Evolutionary conservation across 2,888 invertebrate genomes (phyloP), one percentile per base, ranked within the genome.

Genomic region (Archips crataeganus): DNA sequence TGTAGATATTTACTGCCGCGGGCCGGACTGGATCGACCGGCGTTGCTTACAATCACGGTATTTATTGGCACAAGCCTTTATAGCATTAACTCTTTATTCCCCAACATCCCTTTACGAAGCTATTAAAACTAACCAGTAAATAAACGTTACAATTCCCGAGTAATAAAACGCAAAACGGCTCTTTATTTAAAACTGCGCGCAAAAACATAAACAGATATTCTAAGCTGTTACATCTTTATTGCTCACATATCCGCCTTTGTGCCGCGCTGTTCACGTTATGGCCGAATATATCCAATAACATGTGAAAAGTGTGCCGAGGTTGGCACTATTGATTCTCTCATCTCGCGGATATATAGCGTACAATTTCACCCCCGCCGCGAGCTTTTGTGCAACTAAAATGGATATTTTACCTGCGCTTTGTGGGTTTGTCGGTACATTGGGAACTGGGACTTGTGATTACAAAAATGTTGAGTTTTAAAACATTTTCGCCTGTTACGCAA

Each of bases 81-180:
- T 84, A 85, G 81, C 32, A 57, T 11, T 57, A 80, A 79, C 78
- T 81, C 83, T 86, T 85, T 82, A 84, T 84, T 82, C 80, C 83
- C 81, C 78, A 85, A 84, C 81, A 85, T 85, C 84, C 86, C 83
- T 84, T 84, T 79, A 81, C 84, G 82, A 82, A 84, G 78, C 78
- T 76, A 78, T 77, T 82, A 84, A 84, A 86, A 87, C 59, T 65
- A 49, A 71, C 64, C 64, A 39, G 64, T 65, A 45, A 59, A 49
- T 66, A 66, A 66, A 57, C 70, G 34, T 59, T 15, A 65, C 57
- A 59, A 47, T 49, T 65, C 49, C 47, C 13, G 47, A n/a, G 23
- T 47, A 57, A 54, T 54, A 54, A 54, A 54, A 54, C 23, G 23
- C 23, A 23, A 23, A 63, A 36, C 63, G 4, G 59, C 13, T 64